Evolutionary conservation across 2,113 vertebrate species (phyloP), one percentile per base, ranked within the genome.

Genomic region (Nesogale talazaci): DNA sequence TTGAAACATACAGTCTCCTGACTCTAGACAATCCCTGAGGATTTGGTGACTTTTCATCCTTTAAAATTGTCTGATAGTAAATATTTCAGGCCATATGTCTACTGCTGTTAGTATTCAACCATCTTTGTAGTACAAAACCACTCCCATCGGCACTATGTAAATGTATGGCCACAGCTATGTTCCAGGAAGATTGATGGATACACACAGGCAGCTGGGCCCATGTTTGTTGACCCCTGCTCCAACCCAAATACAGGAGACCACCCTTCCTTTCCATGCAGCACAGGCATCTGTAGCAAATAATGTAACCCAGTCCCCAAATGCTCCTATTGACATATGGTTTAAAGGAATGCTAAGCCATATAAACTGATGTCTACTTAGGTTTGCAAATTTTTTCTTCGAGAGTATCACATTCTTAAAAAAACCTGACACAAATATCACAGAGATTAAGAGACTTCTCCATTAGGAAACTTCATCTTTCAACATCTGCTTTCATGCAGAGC

Each of bases 281-380:
- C 31, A 38, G 40, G 86, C 57, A 52, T 65, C 22, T 22, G 16
- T 22, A 72, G 76, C 80, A 70, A 86, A 69, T 59, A 70, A 92
- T 56, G 40, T 0, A 52, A 6, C 65, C 25, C 25, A 7, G 4
- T 20, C 3, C 25, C 29, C 14, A 31, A 27, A 74, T 92, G 83
- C 42, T 79, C 69, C 25, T 70, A 83, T 40, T 79, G 72, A 91
- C 88, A 94, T 36, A 57, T 27, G 67, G 86, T 74, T 93, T 91
- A 80, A 95, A 90, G 83, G 75, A 87, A 92, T 57, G 38, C 38
- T 85, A 93, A 85, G n/a, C 69, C 85, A 82, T 31, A 69, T 67
- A 90, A 83, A 85, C 74, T 46, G 82, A 88, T 52, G 42, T 93
- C 75, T 42, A 77, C 25, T 88, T 76, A 90, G 70, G 83, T 79